Percentiles rank a stretch among this genome's conserved stretches.
phyloP scores from a whole-genome alignment of 1,140 invertebrate genomes.

The Brachionus asplanchnoidis region DNA sequence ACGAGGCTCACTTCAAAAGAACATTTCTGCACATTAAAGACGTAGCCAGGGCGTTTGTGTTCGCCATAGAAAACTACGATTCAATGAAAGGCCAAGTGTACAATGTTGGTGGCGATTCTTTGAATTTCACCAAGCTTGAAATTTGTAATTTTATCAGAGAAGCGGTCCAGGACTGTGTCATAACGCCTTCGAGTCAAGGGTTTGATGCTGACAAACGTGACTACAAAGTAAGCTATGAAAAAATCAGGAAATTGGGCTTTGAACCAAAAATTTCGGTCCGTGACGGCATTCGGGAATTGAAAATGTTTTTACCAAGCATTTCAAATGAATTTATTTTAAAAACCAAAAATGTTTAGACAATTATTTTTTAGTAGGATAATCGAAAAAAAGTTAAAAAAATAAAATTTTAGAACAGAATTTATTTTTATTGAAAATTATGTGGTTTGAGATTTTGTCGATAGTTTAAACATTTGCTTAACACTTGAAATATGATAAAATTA shows the following conservation, averaged over 20 bases:
- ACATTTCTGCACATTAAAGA: constrained; percentile 49
- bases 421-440: too few relatives aligned
- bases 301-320: constrained; percentile 45
- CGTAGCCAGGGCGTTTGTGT: constrained; percentile 46
- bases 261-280: constrained; percentile 44
- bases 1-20: constrained; percentile 45
- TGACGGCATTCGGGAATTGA: constrained; percentile 46
- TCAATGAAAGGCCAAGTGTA: constrained; percentile 46
- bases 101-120: constrained; percentile 48
- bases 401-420: too few relatives aligned
- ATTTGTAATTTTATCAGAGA: constrained; percentile 44
- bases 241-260: constrained; percentile 47
- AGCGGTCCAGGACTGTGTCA: constrained; percentile 40
- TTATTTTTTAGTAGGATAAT: background rate
- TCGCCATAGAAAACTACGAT: constrained; percentile 45
- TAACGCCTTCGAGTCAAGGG: background rate
- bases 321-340: constrained; percentile 43
- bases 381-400: too few relatives aligned
- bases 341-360: constrained; percentile 45
- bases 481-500: too few relatives aligned
- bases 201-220: constrained; percentile 43
- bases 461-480: too few relatives aligned
- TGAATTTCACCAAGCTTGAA: constrained; percentile 47
- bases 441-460: too few relatives aligned
- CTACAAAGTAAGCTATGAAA: constrained; percentile 48